Conservation (phyloP, 2,113 vertebrate genomes). For the Tragelaphus scriptus region DNA sequence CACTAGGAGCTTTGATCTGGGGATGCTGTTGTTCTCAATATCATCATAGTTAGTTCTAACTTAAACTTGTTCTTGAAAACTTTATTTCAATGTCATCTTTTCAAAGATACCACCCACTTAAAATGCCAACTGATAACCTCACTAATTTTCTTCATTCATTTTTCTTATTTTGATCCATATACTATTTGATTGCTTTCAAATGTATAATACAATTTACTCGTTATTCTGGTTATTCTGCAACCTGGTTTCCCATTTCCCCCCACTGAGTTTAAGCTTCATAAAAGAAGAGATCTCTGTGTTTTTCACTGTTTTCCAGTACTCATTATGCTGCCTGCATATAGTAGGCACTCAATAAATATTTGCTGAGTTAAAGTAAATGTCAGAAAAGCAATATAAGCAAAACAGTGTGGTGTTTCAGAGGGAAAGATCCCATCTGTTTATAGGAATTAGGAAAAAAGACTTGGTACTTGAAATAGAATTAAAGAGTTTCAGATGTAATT, state of each 20-base stretch:
- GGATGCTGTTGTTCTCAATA: neutral
- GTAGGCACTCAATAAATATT: neutral
- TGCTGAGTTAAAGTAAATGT: neutral
- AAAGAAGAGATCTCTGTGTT: neutral
- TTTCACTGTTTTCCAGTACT: neutral
- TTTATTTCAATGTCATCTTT: neutral
- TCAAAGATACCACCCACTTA: neutral
- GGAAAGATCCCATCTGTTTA: neutral
- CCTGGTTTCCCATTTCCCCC: neutral
- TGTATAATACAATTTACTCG: neutral
- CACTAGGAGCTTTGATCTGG: rapidly evolving
- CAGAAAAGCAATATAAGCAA: neutral
- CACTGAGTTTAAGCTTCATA: neutral
- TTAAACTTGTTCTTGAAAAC: neutral
- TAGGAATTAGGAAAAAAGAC: neutral
- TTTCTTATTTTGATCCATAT: neutral
- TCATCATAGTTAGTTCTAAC: neutral
- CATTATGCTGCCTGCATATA: neutral
- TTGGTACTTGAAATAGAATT: neutral
- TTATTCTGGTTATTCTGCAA: neutral
- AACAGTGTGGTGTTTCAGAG: neutral
- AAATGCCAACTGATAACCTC: neutral
- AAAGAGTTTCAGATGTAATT: neutral
- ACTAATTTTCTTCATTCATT: neutral
- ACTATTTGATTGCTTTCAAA: neutral